Percentiles rank a stretch among this genome's conserved stretches.
These are phyloP conservation scores for Papilio xuthus DNA, from an alignment of 1,140 invertebrate species.

Conservation along the genomic window DNA sequence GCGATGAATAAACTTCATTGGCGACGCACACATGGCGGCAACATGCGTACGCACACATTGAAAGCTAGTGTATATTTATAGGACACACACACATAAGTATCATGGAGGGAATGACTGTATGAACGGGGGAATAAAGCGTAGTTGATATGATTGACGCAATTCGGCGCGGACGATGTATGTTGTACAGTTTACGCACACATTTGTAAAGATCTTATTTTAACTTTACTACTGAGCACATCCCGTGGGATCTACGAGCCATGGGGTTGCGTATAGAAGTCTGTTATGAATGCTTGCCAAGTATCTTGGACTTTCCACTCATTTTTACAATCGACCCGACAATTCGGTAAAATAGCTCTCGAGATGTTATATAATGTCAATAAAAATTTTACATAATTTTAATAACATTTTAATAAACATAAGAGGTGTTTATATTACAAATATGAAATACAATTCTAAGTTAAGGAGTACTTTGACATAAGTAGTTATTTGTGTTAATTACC, in stretches of 20 bases:
- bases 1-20: conserved; percentile 73
- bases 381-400: conserved; percentile 29
- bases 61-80: conserved; percentile 70
- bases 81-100: conserved; percentile 61
- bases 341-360: conserved; percentile 47
- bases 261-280: conserved; percentile 60
- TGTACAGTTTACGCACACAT: conserved; percentile 65
- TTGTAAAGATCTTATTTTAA: conserved; percentile 68
- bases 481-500: neutral
- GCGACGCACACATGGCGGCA: conserved; percentile 74
- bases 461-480: neutral
- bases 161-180: conserved; percentile 54
- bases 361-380: conserved; percentile 46
- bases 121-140: conserved; percentile 67
- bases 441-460: neutral
- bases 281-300: conserved; percentile 68
- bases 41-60: conserved; percentile 65
- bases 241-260: conserved; percentile 74
- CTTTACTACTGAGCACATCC: conserved; percentile 73
- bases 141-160: conserved; percentile 76
- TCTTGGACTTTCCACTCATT: conserved; percentile 63
- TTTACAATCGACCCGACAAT: conserved; percentile 48
- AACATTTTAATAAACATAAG: neutral
- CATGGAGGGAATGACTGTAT: conserved; percentile 61
- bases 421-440: neutral